Percentiles rank a stretch among this genome's conserved stretches.
Conservation (phyloP, 2,797 vertebrate genomes). For the Manis crassicaudata region DNA sequence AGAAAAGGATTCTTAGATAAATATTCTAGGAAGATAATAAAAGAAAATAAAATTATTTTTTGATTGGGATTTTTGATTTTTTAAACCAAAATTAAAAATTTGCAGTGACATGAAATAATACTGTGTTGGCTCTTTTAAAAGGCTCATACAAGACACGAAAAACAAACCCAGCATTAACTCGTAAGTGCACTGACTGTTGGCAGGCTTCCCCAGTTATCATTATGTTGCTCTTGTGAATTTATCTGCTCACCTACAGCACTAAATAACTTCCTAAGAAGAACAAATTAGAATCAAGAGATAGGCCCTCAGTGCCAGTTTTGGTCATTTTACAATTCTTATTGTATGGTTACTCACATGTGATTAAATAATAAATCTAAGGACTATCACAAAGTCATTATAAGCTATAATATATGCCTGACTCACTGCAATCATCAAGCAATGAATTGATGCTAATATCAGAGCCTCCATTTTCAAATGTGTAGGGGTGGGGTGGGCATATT, state of each 20-base stretch:
- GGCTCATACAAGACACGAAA: not conserved
- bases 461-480: not conserved
- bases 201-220: not conserved
- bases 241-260: not conserved
- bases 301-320: not conserved
- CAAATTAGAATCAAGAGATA: not conserved
- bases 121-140: not conserved
- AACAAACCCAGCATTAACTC: not conserved
- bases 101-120: not conserved
- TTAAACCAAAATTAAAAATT: not conserved
- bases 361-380: conserved; percentile 22
- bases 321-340: not conserved
- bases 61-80: not conserved
- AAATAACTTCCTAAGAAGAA: conserved; percentile 22
- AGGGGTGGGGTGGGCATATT: not conserved
- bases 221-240: not conserved
- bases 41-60: not conserved
- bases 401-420: not conserved
- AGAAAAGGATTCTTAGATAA: not conserved
- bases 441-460: not conserved
- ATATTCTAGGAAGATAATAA: not conserved
- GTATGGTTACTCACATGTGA: not conserved
- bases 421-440: not conserved
- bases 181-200: not conserved
- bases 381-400: not conserved